Evolutionary conservation across 1,140 invertebrate genomes (phyloP).

Genomic region (Plodia interpunctella): DNA sequence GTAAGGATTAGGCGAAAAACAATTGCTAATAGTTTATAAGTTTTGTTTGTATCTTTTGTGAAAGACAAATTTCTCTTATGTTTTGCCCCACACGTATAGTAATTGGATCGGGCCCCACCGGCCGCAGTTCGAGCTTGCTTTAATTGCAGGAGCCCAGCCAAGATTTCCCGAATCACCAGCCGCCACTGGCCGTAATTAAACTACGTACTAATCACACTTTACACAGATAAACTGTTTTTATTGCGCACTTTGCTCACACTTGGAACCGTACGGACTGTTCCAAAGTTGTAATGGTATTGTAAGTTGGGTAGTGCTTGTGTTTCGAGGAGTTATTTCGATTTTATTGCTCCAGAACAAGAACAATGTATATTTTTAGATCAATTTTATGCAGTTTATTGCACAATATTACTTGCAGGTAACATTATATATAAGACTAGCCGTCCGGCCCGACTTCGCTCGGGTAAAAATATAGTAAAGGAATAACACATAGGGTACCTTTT

Average conservation of each 20-base stretch:
- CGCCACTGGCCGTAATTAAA: slow-evolving; percentile 47
- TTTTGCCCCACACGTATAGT: slow-evolving; percentile 30
- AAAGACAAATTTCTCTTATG: background rate
- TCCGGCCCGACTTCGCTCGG: too few species aligned
- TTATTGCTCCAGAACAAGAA: too few species aligned
- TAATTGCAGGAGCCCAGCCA: slow-evolving; percentile 61
- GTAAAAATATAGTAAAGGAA: too few species aligned
- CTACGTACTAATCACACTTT: slow-evolving; percentile 63
- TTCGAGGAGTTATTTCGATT: too few species aligned
- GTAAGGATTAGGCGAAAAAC: too few species aligned
- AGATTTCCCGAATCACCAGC: slow-evolving; percentile 57
- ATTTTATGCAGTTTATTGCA: too few species aligned
- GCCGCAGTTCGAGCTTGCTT: slow-evolving; percentile 48
- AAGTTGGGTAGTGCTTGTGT: slow-evolving; percentile 3
- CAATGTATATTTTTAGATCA: too few species aligned
- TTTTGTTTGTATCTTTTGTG: too few species aligned
- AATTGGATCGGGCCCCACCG: slow-evolving; percentile 50
- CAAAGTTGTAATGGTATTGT: slow-evolving; percentile 14
- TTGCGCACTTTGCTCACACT: slow-evolving; percentile 14
- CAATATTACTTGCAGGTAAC: too few species aligned
- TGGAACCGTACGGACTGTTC: slow-evolving; percentile 17
- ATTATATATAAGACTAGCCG: too few species aligned
- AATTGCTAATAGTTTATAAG: too few species aligned
- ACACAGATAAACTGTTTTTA: slow-evolving; percentile 46
- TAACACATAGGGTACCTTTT: too few species aligned